Conservation (phyloP, 2,797 vertebrate genomes). For the Sardinella longiceps region DNA sequence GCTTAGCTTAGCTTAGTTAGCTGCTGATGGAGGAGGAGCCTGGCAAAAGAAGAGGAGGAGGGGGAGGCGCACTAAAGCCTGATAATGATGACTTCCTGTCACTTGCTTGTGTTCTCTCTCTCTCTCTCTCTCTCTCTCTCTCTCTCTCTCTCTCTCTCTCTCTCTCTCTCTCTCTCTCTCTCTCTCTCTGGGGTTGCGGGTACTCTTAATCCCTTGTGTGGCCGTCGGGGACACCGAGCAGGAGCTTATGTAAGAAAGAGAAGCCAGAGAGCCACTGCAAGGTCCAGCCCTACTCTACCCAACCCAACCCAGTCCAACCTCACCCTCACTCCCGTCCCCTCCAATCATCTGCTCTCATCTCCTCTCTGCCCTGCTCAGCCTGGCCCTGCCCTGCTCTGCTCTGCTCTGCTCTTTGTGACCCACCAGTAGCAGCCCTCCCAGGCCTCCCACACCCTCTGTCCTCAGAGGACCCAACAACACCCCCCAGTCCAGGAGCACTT, state of each 20-base stretch:
- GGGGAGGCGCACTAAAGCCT: not conserved
- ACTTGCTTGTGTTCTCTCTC: no score
- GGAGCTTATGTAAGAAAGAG: not conserved
- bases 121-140: not conserved
- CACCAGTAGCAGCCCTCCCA: not conserved
- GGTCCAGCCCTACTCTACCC: not conserved
- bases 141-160: no score
- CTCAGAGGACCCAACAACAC: not conserved
- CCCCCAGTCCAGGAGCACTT: not conserved
- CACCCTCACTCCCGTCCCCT: no score
- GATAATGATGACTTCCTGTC: constrained; percentile 4
- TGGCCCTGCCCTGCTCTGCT: not conserved
- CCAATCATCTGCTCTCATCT: no score
- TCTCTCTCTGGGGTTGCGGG: not conserved
- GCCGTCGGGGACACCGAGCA: not conserved
- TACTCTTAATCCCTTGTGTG: not conserved
- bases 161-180: no score
- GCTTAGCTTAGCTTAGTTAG: not conserved
- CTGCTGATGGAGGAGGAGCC: not conserved
- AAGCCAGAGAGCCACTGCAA: not conserved
- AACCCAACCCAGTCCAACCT: no score
- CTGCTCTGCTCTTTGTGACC: not conserved
- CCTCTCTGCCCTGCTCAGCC: not conserved
- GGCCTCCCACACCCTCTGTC: not conserved
- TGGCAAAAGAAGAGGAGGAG: not conserved